These are phyloP conservation scores for Apis laboriosa DNA, from an alignment of 1,140 invertebrate genomes.

Conservation along the genomic window DNA sequence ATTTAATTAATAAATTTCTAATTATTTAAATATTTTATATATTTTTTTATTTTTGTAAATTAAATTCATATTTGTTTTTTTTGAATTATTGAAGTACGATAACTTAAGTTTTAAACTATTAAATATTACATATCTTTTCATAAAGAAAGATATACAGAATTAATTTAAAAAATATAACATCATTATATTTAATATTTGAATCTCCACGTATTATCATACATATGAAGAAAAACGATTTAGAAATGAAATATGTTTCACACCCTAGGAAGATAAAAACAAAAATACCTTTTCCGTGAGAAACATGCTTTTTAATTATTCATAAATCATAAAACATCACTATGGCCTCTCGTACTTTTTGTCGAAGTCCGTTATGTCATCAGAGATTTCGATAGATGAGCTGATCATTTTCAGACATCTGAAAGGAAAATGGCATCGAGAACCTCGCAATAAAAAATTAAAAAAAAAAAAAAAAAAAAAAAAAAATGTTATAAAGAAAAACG, in stretches of 20 bases:
- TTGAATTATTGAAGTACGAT: not conserved
- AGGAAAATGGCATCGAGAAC: constrained; percentile 51
- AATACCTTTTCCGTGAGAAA: constrained; percentile 40
- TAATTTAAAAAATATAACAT: not conserved
- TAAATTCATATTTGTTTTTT: not conserved
- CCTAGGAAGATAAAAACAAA: not conserved
- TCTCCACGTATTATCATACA: constrained; percentile 6
- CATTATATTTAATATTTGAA: constrained; percentile 7
- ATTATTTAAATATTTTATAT: constrained; percentile 1
- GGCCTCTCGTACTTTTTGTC: constrained; percentile 43
- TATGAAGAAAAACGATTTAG: not conserved
- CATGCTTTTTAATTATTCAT: constrained; percentile 28
- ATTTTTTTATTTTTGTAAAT: not conserved
- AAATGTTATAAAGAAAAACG: constrained; percentile 1
- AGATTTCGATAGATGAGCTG: not conserved
- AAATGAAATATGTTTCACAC: not conserved
- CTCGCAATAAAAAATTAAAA: constrained; percentile 52
- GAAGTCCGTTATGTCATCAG: not conserved
- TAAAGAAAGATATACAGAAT: too few relatives aligned
- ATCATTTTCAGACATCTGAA: not conserved
- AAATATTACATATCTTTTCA: too few relatives aligned
- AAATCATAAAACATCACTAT: constrained; percentile 5
- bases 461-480: not conserved
- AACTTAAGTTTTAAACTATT: not conserved
- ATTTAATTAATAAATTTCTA: not conserved